phyloP scores from a whole-genome alignment of 2,888 invertebrate genomes.

The Ochropleura leucogaster region DNA sequence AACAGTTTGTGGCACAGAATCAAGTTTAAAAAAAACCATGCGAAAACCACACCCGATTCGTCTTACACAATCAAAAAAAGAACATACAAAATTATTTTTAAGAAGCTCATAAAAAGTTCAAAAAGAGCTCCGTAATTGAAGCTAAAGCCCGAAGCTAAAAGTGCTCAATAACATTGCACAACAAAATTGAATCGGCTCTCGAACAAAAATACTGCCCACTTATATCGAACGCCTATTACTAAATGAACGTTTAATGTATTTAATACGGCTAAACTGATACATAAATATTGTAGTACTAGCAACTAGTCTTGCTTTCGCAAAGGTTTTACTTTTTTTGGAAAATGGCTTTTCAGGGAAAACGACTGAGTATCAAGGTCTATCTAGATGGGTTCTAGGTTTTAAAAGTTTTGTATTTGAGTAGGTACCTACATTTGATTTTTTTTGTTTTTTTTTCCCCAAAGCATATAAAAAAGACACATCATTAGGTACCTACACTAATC shows the following conservation, averaged over 20 bases:
- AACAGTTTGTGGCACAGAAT: not conserved
- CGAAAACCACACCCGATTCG: not conserved
- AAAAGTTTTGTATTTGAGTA: not conserved
- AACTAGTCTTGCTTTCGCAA: not conserved
- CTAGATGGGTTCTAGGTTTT: not conserved
- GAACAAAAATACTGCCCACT: slow-evolving; percentile 58
- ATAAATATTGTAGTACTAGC: slow-evolving; percentile 23
- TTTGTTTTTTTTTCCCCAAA: not conserved
- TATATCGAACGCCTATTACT: slow-evolving; percentile 58
- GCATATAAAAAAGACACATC: not conserved
- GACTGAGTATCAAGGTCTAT: not conserved
- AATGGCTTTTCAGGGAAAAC: not conserved
- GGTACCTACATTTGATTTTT: too few species aligned
- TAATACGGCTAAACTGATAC: slow-evolving; percentile 9
- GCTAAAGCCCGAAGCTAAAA: slow-evolving; percentile 33
- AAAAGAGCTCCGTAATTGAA: slow-evolving; percentile 43
- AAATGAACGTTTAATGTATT: slow-evolving; percentile 53
- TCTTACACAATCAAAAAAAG: slow-evolving; percentile 12
- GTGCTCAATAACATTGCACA: slow-evolving; percentile 64
- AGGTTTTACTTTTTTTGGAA: not conserved
- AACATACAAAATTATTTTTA: slow-evolving; percentile 39
- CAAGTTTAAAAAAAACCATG: not conserved
- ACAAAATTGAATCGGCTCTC: slow-evolving; percentile 57
- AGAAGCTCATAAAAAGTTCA: slow-evolving; percentile 46
- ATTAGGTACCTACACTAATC: not conserved